A percentile compares a stretch with the other conserved stretches of the same genome.
These are phyloP conservation scores for Pseudorhiza aurosa DNA, from an alignment of 30 jellyfish, hydroid and myxozoan genomes.

Conservation along the genomic window DNA sequence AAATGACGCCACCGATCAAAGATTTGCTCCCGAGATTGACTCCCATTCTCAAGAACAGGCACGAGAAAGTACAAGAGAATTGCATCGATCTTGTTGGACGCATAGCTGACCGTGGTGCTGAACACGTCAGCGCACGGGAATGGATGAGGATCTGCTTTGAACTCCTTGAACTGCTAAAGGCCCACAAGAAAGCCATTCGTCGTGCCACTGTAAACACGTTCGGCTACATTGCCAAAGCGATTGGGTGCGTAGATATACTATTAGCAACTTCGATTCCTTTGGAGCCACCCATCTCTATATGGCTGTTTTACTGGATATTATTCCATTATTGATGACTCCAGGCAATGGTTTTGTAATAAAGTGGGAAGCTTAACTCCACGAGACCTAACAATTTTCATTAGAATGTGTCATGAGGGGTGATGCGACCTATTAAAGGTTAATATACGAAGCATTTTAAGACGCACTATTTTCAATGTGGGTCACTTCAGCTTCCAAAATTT, in stretches of 20 bases:
- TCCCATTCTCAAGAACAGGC: constrained; percentile 98
- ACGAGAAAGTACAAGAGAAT: constrained; percentile 98
- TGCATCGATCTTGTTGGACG: constrained; percentile 99
- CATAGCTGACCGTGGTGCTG: constrained; percentile 99
- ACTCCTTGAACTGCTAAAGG: constrained; percentile 89
- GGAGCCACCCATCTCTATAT: too few relatives aligned
- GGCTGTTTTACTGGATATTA: too few relatives aligned
- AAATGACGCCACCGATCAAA: constrained; percentile 99
- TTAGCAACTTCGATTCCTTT: too few relatives aligned
- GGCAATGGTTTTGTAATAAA: too few relatives aligned
- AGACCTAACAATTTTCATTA: too few relatives aligned
- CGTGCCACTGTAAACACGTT: constrained; percentile 98
- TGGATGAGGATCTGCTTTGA: constrained; percentile 99
- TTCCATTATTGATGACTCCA: too few relatives aligned
- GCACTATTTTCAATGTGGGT: too few relatives aligned
- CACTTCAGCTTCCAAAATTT: too few relatives aligned
- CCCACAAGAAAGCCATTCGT: constrained; percentile 99
- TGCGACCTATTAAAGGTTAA: too few relatives aligned
- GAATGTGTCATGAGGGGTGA: too few relatives aligned
- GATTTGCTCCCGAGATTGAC: constrained; percentile 98
- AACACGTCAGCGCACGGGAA: constrained; percentile 98
- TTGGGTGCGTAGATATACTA: constrained; percentile 67
- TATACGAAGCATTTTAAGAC: too few relatives aligned
- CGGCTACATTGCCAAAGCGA: constrained; percentile 99
- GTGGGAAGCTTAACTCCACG: too few relatives aligned